Evolutionary conservation across 1,140 invertebrate species (phyloP), one percentile per base, ranked within the genome.

Genomic region (Pararge aegeria): DNA sequence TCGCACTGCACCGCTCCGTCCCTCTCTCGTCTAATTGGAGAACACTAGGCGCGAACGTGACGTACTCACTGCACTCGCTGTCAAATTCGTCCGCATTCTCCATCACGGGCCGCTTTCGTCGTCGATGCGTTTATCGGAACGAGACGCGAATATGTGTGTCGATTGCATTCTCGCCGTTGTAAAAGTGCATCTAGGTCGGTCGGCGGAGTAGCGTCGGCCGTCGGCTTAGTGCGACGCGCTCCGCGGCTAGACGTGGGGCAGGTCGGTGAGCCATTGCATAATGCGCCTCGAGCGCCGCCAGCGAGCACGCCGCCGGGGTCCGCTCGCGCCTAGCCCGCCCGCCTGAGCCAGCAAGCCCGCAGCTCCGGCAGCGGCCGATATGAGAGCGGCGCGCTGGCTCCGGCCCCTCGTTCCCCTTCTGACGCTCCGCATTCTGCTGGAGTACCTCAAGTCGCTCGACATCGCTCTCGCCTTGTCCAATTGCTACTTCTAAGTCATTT

Each of bases 131-230:
- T 87, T 87, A 87, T 89, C 83, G 86, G 81, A 89, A 89, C 82
- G 86, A 89, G 86, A 87, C 84, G 85, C 85, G 83, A 85, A 78
- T 83, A 87, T 87, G 80, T 89, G 82, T 87, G 84, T 87, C 85
- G 83, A 85, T 86, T 83, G 85, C 81, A 87, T 89, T 87, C 83
- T 80, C 76, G 73, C 64, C 75, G 75, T 79, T 78, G 84, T 80
- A 89, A 86, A 87, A 90, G 87, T 90, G 87, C 89, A 90, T 89
- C 75, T 89, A 82, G 85, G 86, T 90, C 85, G 87, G 87, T 81
- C 83, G 88, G 85, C 80, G 83, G 82, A 78, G 71, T 70, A 69
- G 72, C 75, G 81, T 73, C 80, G 79, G 73, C 75, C 75, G 81
- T 73, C 80, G 79, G 73, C 75, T 81, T 83, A 85, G 82, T 86